Evolutionary conservation across 2,888 invertebrate genomes (phyloP).

Genomic region (Julus scanicus): DNA sequence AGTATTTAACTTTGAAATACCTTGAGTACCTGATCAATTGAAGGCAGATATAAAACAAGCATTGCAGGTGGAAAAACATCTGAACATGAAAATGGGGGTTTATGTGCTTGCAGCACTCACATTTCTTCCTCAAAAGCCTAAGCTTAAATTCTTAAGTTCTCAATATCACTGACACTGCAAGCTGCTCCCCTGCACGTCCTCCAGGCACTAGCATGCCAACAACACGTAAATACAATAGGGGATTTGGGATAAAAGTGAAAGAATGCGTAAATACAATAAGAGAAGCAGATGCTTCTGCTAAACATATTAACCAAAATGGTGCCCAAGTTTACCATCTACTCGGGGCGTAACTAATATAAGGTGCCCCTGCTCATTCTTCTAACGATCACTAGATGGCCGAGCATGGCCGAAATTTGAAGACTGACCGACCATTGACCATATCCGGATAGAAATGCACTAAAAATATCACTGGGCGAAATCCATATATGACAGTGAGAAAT

Average conservation of each 20-base stretch:
- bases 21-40: too few relatives aligned
- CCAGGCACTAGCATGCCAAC: background rate
- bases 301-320: background rate
- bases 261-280: background rate
- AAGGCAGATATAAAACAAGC: background rate
- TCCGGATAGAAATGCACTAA: background rate
- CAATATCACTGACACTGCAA: background rate
- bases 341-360: too few relatives aligned
- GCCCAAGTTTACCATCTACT: background rate
- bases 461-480: background rate
- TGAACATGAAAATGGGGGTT: background rate
- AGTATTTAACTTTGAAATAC: background rate
- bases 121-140: too few relatives aligned
- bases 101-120: background rate
- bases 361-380: too few relatives aligned
- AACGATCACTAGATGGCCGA: too few relatives aligned
- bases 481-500: background rate
- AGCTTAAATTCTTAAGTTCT: background rate
- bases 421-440: too few relatives aligned
- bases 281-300: background rate
- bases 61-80: background rate
- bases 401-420: too few relatives aligned
- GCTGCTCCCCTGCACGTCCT: background rate
- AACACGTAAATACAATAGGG: slow-evolving; percentile 11
- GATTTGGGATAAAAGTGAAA: background rate